Evolutionary conservation across 1,140 invertebrate genomes (phyloP).

Genomic region (Dendroctonus ponderosae): DNA sequence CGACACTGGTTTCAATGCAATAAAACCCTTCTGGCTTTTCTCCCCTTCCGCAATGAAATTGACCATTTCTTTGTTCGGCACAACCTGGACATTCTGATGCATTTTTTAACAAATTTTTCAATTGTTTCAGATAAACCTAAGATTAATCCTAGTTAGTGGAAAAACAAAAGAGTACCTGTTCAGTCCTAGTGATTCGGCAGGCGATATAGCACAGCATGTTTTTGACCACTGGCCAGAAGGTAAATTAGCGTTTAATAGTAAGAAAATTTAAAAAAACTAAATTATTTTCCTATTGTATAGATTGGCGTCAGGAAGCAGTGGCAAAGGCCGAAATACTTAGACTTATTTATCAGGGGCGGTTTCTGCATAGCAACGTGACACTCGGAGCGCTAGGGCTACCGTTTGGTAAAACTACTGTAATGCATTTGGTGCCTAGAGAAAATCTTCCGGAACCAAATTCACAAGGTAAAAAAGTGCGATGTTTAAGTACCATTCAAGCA

Average conservation of each 20-base stretch:
- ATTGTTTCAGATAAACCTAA: constrained; percentile 87
- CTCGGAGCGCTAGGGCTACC: constrained; percentile 94
- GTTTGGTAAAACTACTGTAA: constrained; percentile 95
- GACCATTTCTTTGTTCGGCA: background rate
- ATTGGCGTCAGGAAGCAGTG: constrained; percentile 94
- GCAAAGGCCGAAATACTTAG: constrained; percentile 95
- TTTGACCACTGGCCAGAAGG: constrained; percentile 98
- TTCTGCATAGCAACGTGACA: constrained; percentile 98
- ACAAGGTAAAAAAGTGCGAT: constrained; percentile 68
- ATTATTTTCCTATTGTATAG: constrained; percentile 57
- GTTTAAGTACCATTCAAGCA: no score
- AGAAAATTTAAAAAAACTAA: background rate
- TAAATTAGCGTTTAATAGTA: constrained; percentile 49
- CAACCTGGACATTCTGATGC: background rate
- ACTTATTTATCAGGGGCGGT: constrained; percentile 98
- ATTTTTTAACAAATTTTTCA: constrained; percentile 7
- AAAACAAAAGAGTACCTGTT: constrained; percentile 99
- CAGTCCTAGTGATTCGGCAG: constrained; percentile 92
- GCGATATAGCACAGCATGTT: constrained; percentile 97
- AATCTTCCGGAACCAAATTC: constrained; percentile 98
- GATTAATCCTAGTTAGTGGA: constrained; percentile 95
- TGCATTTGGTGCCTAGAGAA: constrained; percentile 99
- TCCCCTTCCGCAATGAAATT: no score
- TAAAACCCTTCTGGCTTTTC: no score
- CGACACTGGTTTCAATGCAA: no score